A percentile compares a stretch with the other conserved stretches of the same genome.
Conservation (phyloP, 2,113 vertebrate species). For the Actenoides hombroni region DNA sequence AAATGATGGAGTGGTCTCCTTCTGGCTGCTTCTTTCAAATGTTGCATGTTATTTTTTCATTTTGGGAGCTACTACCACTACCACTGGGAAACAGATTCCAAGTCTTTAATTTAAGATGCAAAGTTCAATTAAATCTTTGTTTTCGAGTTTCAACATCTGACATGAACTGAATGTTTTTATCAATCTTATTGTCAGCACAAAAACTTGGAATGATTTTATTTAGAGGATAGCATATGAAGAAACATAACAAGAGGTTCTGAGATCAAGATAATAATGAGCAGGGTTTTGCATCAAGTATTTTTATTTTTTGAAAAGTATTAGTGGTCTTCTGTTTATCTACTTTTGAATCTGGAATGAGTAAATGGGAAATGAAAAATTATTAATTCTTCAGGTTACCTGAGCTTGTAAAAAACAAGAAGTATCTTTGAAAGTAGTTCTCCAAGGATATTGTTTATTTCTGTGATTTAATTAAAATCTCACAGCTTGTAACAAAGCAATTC, state of each 20-base stretch:
- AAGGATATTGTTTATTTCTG: not conserved
- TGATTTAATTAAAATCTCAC: not conserved
- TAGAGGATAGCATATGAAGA: not conserved
- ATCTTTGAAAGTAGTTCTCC: not conserved
- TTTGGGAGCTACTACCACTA: not conserved
- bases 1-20: not conserved
- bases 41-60: not conserved
- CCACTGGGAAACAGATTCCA: not conserved
- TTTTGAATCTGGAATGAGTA: not conserved
- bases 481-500: not conserved
- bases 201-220: not conserved
- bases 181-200: not conserved
- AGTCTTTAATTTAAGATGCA: not conserved
- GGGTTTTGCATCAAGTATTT: not conserved
- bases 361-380: not conserved
- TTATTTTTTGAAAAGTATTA: not conserved
- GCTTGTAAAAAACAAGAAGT: not conserved
- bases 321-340: not conserved
- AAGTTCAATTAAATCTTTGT: not conserved
- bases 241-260: not conserved
- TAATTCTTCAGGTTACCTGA: not conserved
- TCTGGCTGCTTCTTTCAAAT: not conserved
- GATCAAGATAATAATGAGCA: not conserved
- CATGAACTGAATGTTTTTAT: not conserved
- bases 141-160: not conserved